Evolutionary conservation across 2,113 vertebrate genomes (phyloP).

Genomic region (Colinus virginianus): DNA sequence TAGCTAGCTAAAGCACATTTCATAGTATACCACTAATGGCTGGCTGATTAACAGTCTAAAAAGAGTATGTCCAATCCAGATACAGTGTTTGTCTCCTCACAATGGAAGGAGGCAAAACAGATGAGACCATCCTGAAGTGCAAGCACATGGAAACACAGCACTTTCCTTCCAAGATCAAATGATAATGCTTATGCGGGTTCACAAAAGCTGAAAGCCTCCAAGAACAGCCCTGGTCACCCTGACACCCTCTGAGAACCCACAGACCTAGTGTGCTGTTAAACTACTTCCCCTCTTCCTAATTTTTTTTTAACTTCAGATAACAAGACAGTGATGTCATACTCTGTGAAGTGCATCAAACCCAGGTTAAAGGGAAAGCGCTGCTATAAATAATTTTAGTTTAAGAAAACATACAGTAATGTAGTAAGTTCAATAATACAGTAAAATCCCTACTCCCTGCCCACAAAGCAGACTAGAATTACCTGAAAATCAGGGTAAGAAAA

Average conservation of each 20-base stretch:
- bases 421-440: not conserved
- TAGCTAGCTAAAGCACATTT: not conserved
- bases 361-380: not conserved
- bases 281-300: not conserved
- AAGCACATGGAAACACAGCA: not conserved
- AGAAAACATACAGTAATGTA: not conserved
- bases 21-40: not conserved
- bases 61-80: not conserved
- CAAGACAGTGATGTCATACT: not conserved
- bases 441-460: not conserved
- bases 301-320: not conserved
- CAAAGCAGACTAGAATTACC: not conserved
- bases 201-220: not conserved
- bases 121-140: not conserved
- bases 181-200: not conserved
- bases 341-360: not conserved
- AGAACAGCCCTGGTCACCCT: not conserved
- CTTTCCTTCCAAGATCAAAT: not conserved
- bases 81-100: not conserved
- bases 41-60: not conserved
- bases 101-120: not conserved
- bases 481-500: conserved; percentile 2
- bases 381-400: not conserved
- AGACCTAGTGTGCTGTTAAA: not conserved
- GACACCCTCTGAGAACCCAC: not conserved